Conservation (phyloP, 2,888 invertebrate genomes). For the Mythimna lalbum region DNA sequence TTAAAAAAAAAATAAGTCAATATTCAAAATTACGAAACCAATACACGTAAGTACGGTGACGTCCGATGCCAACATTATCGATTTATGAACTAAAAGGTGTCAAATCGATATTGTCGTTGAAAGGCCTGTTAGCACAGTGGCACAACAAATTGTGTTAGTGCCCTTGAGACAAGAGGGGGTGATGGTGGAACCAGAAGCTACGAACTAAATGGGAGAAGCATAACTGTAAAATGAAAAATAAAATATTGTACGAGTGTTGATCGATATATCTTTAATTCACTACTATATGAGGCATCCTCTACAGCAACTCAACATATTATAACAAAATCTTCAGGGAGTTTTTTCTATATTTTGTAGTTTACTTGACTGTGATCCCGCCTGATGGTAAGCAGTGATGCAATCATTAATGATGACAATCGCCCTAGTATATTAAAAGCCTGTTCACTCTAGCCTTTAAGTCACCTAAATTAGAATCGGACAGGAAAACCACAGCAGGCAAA, state of each 20-base stretch:
- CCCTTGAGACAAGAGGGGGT: slow-evolving; percentile 56
- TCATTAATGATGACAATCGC: too few species aligned
- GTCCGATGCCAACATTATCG: slow-evolving; percentile 5
- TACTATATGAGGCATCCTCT: background rate
- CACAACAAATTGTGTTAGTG: slow-evolving; percentile 72
- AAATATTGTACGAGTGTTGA: too few species aligned
- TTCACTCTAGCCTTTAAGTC: too few species aligned
- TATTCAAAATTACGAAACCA: background rate
- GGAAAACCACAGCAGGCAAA: too few species aligned
- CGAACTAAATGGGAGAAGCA: slow-evolving; percentile 19
- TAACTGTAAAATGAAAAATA: background rate
- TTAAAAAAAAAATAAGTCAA: too few species aligned
- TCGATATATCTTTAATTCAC: background rate
- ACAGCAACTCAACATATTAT: too few species aligned
- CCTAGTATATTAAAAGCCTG: too few species aligned
- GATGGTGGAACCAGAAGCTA: slow-evolving; percentile 45
- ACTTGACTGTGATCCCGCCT: too few species aligned
- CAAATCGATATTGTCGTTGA: slow-evolving; percentile 55
- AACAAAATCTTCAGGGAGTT: background rate
- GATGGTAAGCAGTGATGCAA: too few species aligned
- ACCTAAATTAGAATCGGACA: too few species aligned
- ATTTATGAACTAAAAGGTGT: slow-evolving; percentile 36
- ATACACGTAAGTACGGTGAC: too few species aligned
- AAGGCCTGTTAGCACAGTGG: slow-evolving; percentile 73
- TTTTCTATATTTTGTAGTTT: background rate